A percentile compares a stretch with the other conserved stretches of the same genome.
Conservation (phyloP, 1,140 invertebrate species). For the Papilio helenus region DNA sequence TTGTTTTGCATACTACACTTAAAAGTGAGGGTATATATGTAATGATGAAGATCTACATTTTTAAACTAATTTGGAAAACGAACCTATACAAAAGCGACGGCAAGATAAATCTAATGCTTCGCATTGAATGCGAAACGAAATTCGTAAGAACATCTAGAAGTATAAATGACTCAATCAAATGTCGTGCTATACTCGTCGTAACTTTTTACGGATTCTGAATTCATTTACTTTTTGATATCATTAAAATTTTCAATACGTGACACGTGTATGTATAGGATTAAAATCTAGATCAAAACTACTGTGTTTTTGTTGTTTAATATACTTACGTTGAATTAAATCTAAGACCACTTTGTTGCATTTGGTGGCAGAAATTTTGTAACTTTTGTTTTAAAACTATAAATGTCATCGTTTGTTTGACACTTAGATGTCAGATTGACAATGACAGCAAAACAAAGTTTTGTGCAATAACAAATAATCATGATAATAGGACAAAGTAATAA, state of each 20-base stretch:
- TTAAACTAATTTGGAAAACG: background rate
- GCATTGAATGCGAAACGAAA: no score
- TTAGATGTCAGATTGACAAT: background rate
- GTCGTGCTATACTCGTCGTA: no score
- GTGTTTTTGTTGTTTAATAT: no score
- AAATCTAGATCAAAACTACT: no score
- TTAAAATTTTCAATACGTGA: no score
- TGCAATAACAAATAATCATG: slow-evolving; percentile 7
- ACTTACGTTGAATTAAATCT: no score
- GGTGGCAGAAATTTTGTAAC: background rate
- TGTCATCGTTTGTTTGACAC: background rate
- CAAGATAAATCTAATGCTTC: background rate
- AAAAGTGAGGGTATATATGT: background rate
- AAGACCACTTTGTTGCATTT: no score
- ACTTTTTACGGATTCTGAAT: no score
- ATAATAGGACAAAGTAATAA: slow-evolving; percentile 25
- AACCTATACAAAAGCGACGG: background rate
- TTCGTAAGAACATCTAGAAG: no score
- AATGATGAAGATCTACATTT: background rate
- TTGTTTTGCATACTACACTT: background rate
- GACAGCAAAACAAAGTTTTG: background rate
- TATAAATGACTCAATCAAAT: no score
- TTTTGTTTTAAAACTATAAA: background rate
- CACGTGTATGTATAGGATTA: no score
- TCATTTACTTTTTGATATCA: no score